Conservation (phyloP, 37 sponge, comb jelly and placozoan species). For the Chondrosia reniformis region DNA sequence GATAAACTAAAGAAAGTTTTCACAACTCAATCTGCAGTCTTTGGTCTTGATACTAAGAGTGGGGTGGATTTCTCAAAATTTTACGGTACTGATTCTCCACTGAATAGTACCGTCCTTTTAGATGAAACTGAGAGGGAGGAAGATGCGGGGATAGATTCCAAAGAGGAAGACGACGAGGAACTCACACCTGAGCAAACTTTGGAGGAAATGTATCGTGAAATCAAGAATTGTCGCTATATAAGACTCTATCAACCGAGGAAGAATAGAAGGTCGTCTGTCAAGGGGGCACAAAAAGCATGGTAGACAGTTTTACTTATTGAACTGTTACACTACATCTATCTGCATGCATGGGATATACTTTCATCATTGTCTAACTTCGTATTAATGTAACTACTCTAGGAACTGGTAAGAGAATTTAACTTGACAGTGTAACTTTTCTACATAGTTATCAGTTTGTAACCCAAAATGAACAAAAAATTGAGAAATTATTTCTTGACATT, state of each 20-base stretch:
- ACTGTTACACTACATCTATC: too few relatives aligned
- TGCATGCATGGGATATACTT: too few relatives aligned
- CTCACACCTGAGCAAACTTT: constrained; percentile 16
- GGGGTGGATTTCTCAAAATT: not conserved
- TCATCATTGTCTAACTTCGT: too few relatives aligned
- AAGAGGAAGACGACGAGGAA: constrained; percentile 1
- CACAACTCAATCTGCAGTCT: not conserved
- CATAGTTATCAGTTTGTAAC: too few relatives aligned
- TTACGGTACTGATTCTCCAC: not conserved
- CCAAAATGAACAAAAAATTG: too few relatives aligned
- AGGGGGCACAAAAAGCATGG: too few relatives aligned
- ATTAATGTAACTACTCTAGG: too few relatives aligned
- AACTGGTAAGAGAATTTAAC: too few relatives aligned
- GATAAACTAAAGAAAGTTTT: constrained; percentile 4
- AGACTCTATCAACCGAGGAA: constrained; percentile 42
- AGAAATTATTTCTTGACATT: too few relatives aligned
- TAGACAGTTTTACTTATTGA: too few relatives aligned
- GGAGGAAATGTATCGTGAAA: constrained; percentile 51
- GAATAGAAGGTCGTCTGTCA: too few relatives aligned
- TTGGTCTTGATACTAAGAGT: not conserved
- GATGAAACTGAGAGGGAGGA: not conserved
- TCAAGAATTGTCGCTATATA: constrained; percentile 61
- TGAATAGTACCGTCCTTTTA: not conserved
- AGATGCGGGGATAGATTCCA: not conserved
- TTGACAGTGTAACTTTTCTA: too few relatives aligned